Evolutionary conservation across 2,888 invertebrate species (phyloP), one percentile per base, ranked within the genome.

Genomic region (Leptinotarsa tumamoca): DNA sequence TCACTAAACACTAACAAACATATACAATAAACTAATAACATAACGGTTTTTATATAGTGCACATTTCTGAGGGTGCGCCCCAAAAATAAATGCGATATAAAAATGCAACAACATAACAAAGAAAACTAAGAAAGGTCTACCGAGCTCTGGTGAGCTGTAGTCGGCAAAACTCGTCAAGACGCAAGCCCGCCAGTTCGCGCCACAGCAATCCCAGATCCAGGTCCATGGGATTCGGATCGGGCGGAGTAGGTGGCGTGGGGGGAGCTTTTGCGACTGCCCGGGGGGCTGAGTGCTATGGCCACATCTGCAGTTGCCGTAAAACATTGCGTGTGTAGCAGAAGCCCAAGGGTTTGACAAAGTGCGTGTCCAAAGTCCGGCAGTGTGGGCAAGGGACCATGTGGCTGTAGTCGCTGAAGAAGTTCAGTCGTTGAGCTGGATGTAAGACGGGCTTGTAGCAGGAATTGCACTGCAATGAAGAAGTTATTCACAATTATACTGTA

Each of bases 391-490:
- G 93, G 86, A 96, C 93, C 85, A 95, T 93, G 87, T 96, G 96
- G 87, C 96, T 96, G 91, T 98, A 98, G 90, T 98, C 97, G 85
- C 97, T 97, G 92, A 95, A 98, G 92, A 93, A 96, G 90, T 95
- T 95, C 83, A 97, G 90, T 86, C 94, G 93, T 88, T 95, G 95
- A 86, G 94, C 94, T 17, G 96, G 95, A 88, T 95, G 94, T 84
- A 97, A 92, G 79, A 98, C 92, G 66, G 95, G 93, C 89, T 95
- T 95, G 90, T 92, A 94, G 91, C 98, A 98, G 87, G 93, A 93
- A 91, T 96, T 97, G 91, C 98, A 98, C 94, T 97, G 93, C 14
- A 52, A 52, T 15, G 52, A 52, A 52, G n/a, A 52, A 5, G n/a
- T 52, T 5, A 15, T 17, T 17, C 52, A 15, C 4, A 15, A 17